Conservation (phyloP, 2,888 invertebrate species). For the Zonitis immaculata region DNA sequence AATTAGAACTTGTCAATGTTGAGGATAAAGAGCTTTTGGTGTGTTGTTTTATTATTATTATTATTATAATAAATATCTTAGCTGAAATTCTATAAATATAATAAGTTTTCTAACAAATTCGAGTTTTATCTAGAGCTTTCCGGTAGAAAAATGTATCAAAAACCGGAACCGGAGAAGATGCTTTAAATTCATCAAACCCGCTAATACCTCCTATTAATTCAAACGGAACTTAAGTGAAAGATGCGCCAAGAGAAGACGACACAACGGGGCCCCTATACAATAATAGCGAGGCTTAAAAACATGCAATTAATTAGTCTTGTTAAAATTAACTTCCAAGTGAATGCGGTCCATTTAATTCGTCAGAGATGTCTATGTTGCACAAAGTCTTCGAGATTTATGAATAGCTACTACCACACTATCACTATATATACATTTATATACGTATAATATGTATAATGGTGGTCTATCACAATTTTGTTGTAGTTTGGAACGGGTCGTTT, state of each 20-base stretch:
- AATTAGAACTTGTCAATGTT: no score
- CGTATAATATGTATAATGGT: no score
- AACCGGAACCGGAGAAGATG: not conserved
- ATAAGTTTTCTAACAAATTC: not conserved
- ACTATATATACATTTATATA: no score
- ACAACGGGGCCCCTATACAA: no score
- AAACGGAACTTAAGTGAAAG: slow-evolving; percentile 4
- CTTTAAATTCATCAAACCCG: not conserved
- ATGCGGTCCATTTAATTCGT: slow-evolving; percentile 37
- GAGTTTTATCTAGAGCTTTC: not conserved
- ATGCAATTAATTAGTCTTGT: slow-evolving; percentile 33
- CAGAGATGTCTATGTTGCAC: slow-evolving; percentile 27
- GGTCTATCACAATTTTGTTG: slow-evolving; percentile 38
- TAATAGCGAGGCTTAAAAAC: slow-evolving; percentile 26
- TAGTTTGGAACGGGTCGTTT: slow-evolving; percentile 20
- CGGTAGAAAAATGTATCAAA: no score
- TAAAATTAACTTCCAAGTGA: slow-evolving; percentile 27
- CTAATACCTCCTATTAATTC: slow-evolving; percentile 14
- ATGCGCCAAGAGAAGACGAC: slow-evolving; percentile 6
- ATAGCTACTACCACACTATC: slow-evolving; percentile 33
- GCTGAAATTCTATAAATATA: no score
- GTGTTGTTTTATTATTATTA: no score
- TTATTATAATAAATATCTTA: not conserved
- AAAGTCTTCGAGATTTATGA: slow-evolving; percentile 42
- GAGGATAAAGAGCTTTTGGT: no score